These are phyloP conservation scores for Hyperoplus immaculatus DNA, from an alignment of 2,797 vertebrate genomes.

Conservation along the genomic window DNA sequence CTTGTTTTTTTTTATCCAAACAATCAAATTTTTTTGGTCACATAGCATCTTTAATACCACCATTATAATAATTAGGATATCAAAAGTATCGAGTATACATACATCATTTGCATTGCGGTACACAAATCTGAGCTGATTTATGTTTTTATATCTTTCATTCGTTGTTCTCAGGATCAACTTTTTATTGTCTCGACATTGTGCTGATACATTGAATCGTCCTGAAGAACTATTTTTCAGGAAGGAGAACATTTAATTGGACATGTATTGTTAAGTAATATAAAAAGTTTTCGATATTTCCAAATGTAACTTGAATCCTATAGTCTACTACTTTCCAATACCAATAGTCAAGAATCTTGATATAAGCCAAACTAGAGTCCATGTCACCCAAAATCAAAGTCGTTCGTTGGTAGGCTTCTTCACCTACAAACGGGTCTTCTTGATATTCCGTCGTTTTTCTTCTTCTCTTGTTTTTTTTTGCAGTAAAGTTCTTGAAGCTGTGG, in stretches of 20 bases:
- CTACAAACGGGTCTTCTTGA: conserved; percentile 66
- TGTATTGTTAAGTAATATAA: conserved; percentile 85
- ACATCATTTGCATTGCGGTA: conserved; percentile 87
- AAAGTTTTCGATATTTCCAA: conserved; percentile 84
- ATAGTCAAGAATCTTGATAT: conserved; percentile 85
- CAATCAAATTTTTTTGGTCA: conserved; percentile 76
- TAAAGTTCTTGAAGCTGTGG: conserved; percentile 87
- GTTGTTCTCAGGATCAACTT: conserved; percentile 80
- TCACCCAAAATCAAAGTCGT: conserved; percentile 81
- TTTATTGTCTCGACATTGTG: conserved; percentile 83
- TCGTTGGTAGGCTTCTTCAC: conserved; percentile 70
- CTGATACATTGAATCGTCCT: conserved; percentile 84
- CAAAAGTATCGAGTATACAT: conserved; percentile 88
- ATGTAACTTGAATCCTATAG: conserved; percentile 86
- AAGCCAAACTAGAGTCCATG: conserved; percentile 84
- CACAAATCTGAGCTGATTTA: conserved; percentile 84
- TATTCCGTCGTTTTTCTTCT: conserved; percentile 75
- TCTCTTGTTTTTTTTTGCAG: conserved; percentile 78
- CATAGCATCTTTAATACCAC: conserved; percentile 88
- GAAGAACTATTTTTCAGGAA: conserved; percentile 83
- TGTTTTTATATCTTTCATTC: conserved; percentile 82
- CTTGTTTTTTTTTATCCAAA: conserved; percentile 64
- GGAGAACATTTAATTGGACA: conserved; percentile 86
- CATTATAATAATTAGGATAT: conserved; percentile 88
- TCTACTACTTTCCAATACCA: conserved; percentile 87